phyloP scores from a whole-genome alignment of 2,797 vertebrate genomes.

The Notolabrus celidotus region DNA sequence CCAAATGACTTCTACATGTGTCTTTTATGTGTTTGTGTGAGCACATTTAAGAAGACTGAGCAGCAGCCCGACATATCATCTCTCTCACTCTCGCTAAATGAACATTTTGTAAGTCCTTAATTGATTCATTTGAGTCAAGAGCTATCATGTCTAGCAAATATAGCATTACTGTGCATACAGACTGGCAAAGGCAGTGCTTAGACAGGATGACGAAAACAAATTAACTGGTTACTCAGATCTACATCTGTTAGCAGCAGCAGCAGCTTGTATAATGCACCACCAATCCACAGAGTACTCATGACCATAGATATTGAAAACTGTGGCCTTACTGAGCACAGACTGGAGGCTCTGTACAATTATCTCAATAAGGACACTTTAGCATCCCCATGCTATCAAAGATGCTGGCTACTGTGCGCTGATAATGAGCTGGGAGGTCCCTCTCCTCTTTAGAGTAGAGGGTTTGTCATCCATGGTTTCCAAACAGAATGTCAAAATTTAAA shows the following conservation, averaged over 20 bases:
- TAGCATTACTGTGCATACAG: constrained; percentile 26
- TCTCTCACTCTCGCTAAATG: constrained; percentile 30
- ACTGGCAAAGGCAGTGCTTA: constrained; percentile 31
- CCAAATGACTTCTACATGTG: constrained; percentile 44
- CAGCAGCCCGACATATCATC: constrained; percentile 14
- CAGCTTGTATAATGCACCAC: constrained; percentile 43
- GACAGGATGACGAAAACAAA: constrained; percentile 27
- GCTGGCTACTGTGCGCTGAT: too few relatives aligned
- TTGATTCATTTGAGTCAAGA: constrained; percentile 46
- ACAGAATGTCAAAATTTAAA: too few relatives aligned
- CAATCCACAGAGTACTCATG: constrained; percentile 24
- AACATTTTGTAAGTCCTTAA: constrained; percentile 36
- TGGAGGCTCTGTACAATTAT: too few relatives aligned
- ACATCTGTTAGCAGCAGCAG: constrained; percentile 45
- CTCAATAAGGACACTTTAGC: too few relatives aligned
- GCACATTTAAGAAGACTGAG: constrained; percentile 9
- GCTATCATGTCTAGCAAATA: constrained; percentile 11
- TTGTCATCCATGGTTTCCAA: too few relatives aligned
- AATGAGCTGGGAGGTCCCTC: too few relatives aligned
- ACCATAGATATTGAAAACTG: constrained; percentile 26
- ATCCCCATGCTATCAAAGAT: too few relatives aligned
- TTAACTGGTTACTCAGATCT: constrained; percentile 21
- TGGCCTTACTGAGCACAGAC: constrained; percentile 28
- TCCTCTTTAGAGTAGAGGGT: too few relatives aligned
- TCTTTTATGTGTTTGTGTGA: not conserved